phyloP scores from a whole-genome alignment of 1,140 invertebrate species.

The Drosophila subpulchrella region DNA sequence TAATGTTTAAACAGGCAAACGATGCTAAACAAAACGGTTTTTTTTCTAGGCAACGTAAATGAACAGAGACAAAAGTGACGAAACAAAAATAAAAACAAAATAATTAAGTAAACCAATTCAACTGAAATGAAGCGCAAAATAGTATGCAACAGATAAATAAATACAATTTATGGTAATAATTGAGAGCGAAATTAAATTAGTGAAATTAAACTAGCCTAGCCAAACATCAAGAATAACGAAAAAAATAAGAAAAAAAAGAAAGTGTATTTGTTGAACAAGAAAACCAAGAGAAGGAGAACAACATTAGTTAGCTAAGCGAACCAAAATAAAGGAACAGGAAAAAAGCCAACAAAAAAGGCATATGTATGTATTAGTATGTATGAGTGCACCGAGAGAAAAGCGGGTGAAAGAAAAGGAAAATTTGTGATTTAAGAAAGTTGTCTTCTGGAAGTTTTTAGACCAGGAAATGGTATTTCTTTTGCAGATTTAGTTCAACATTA shows the following conservation, averaged over 20 bases:
- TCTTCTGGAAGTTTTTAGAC: background rate
- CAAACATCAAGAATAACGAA: slow-evolving; percentile 34
- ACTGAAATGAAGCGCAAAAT: slow-evolving; percentile 26
- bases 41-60: slow-evolving; percentile 43
- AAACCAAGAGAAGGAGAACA: slow-evolving; percentile 5
- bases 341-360: slow-evolving; percentile 16
- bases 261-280: slow-evolving; percentile 41
- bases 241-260: slow-evolving; percentile 15
- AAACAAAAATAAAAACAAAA: background rate
- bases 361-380: slow-evolving; percentile 4
- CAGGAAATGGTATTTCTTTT: background rate
- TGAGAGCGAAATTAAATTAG: slow-evolving; percentile 38
- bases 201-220: slow-evolving; percentile 57
- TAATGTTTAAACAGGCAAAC: slow-evolving; percentile 52
- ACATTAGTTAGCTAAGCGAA: slow-evolving; percentile 49
- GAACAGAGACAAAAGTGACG: slow-evolving; percentile 10
- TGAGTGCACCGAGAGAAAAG: background rate
- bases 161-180: slow-evolving; percentile 39
- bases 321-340: slow-evolving; percentile 23
- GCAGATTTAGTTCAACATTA: background rate
- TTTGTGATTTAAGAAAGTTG: background rate
- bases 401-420: background rate
- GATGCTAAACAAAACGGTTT: slow-evolving; percentile 33
- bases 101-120: slow-evolving; percentile 28
- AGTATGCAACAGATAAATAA: slow-evolving; percentile 51